Base-by-base conservation (phyloP, 2,888 invertebrate genomes). In the Mycalesis mineus region DNA sequence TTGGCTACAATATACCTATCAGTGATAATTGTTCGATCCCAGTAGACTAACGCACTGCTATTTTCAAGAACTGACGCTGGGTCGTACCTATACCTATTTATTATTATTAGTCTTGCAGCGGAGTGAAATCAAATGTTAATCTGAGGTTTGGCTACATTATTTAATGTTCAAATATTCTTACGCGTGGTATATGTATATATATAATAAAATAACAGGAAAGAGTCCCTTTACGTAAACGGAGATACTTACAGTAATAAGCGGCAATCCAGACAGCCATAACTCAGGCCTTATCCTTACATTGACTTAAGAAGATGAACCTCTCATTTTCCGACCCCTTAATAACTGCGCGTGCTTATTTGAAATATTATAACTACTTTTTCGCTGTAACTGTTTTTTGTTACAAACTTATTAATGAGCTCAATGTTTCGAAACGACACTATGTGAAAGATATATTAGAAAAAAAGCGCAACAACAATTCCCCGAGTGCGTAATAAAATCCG, bases 221-320 rank as follows among this genome's bases (percentile, higher is more conserved):
- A 11, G 44, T 42, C 9, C 49, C 4, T 37, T 28, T 15, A 8
- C 49, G 49, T 37, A 49, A 48, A n/a, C 33, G 33, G 1, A 59
- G 55, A 54, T 60, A 73, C 71, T 76, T 74, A 72, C 72, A 73
- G 71, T 78, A 82, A 81, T 84, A 84, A 82, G 74, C 69, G 70
- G 70, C 69, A 70, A 74, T 73, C 70, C 65, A 59, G 52, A 62
- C 64, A 66, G 73, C 70, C 75, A 81, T 86, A 86, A 87, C 83
- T 87, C 85, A 85, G 65, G 64, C 75, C 73, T 84, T 78, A 87
- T 87, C 87, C 84, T 71, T 70, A 71, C 80, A 78, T 78, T 74
- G 82, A 78, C 81, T 84, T 80, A 81, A 77, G 74, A 75, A 78
- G 84, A 84, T 80, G 82, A 80, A 82, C 82, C 78, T 66, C 71